These are phyloP conservation scores for Nibea albiflora DNA, from an alignment of 2,113 vertebrate species.

Conservation along the genomic window DNA sequence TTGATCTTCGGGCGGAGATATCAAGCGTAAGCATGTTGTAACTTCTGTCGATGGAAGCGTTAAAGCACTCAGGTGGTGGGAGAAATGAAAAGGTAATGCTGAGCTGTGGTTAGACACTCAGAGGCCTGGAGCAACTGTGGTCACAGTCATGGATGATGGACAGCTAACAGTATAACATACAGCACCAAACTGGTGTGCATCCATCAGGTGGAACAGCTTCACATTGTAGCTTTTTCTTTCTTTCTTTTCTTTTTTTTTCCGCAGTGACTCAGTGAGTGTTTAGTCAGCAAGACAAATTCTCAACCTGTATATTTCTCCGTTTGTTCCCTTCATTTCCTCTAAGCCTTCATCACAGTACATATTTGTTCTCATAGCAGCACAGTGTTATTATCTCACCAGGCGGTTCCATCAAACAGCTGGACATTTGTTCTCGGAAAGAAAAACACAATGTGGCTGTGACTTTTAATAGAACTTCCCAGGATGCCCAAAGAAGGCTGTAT, in stretches of 20 bases:
- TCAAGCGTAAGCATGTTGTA: slow-evolving; percentile 32
- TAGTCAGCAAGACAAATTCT: slow-evolving; percentile 30
- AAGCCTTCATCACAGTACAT: slow-evolving; percentile 28
- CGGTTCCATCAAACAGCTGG: slow-evolving; percentile 60
- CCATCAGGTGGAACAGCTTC: background rate
- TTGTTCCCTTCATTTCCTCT: slow-evolving; percentile 7
- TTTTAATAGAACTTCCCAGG: slow-evolving; percentile 22
- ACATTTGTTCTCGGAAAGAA: slow-evolving; percentile 34
- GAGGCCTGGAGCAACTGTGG: background rate
- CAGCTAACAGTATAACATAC: background rate
- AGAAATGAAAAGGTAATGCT: background rate
- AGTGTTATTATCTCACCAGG: slow-evolving; percentile 60
- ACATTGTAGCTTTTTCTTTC: background rate
- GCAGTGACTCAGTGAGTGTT: slow-evolving; percentile 31
- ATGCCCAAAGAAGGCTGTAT: background rate
- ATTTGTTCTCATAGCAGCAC: slow-evolving; percentile 37
- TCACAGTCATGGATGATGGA: background rate
- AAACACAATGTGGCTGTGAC: slow-evolving; percentile 7
- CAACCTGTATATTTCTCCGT: slow-evolving; percentile 18
- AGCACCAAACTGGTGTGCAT: background rate
- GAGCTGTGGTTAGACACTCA: background rate
- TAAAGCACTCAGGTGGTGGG: background rate
- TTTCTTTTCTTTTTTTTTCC: background rate
- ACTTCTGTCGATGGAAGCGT: background rate
- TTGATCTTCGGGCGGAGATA: slow-evolving; percentile 47